Evolutionary conservation across 2,888 invertebrate genomes (phyloP).

Genomic region (Ariolimax columbianus): DNA sequence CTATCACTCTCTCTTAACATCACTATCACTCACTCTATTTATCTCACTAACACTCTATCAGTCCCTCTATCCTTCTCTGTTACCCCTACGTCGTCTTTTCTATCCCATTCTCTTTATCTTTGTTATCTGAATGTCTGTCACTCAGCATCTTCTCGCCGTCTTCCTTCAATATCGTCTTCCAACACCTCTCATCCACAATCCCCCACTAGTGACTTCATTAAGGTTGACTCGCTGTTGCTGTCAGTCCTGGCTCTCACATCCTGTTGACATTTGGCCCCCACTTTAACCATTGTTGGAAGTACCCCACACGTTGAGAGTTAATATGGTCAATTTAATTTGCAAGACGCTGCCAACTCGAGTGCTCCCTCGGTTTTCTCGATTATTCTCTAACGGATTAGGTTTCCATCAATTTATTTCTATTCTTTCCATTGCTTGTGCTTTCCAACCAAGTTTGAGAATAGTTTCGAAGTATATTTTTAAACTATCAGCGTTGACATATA

Average conservation of each 20-base stretch:
- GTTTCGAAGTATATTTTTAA: too few species aligned
- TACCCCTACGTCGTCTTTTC: too few species aligned
- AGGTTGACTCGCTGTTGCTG: not conserved
- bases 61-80: too few species aligned
- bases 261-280: slow-evolving; percentile 26
- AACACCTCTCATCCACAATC: not conserved
- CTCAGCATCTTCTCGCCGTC: not conserved
- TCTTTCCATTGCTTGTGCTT: too few species aligned
- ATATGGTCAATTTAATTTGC: slow-evolving; percentile 11
- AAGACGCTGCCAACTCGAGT: not conserved
- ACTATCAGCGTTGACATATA: too few species aligned
- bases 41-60: too few species aligned
- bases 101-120: too few species aligned
- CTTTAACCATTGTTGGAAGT: not conserved
- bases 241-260: not conserved
- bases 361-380: not conserved
- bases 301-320: slow-evolving; percentile 6
- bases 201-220: not conserved
- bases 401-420: slow-evolving; percentile 13
- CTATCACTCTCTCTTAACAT: too few species aligned
- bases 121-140: too few species aligned
- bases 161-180: not conserved
- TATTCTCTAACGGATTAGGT: not conserved
- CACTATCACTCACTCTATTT: too few species aligned
- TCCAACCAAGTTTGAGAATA: too few species aligned